A percentile compares a stretch with the other conserved stretches of the same genome.
phyloP scores from a whole-genome alignment of 2,797 vertebrate genomes.

The Sarcoramphus papa region DNA sequence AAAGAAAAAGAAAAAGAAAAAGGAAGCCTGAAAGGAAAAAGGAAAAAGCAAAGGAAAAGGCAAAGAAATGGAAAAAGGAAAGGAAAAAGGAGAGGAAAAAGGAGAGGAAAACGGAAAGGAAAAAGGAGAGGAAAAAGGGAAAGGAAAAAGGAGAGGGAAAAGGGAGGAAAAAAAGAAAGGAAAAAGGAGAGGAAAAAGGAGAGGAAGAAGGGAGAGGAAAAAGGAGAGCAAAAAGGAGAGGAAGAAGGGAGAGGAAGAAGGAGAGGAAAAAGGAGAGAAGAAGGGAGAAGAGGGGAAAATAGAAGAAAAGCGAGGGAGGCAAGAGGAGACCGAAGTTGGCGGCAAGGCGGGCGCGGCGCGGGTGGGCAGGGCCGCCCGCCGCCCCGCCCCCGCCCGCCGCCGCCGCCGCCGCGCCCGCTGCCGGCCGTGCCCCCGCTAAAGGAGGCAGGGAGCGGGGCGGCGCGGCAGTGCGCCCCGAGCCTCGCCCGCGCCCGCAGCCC shows the following conservation, averaged over 20 bases:
- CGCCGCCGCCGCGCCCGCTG: constrained; percentile 79
- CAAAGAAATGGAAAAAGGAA: fast-evolving
- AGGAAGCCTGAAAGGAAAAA: too few species aligned
- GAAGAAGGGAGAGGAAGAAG: too few species aligned
- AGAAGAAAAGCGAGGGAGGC: neutral
- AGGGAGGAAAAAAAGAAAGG: fast-evolving
- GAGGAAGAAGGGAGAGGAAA: fast-evolving
- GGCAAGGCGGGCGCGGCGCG: constrained; percentile 13
- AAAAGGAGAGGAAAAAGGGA: fast-evolving
- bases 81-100: neutral
- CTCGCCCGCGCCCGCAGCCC: neutral
- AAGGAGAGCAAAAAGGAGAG: too few species aligned
- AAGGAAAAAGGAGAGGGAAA: fast-evolving
- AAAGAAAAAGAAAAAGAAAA: fast-evolving
- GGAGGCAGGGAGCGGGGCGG: constrained; percentile 45
- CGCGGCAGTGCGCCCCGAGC: neutral
- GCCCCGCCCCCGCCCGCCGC: constrained; percentile 33
- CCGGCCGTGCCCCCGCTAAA: constrained; percentile 73
- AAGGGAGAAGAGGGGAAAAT: neutral
- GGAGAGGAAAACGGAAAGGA: fast-evolving
- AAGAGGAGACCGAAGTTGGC: neutral
- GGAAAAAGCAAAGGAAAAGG: fast-evolving
- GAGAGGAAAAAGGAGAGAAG: too few species aligned
- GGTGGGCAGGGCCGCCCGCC: constrained; percentile 64
- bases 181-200: fast-evolving